phyloP scores from a whole-genome alignment of 2,113 vertebrate genomes.

The Numida meleagris region DNA sequence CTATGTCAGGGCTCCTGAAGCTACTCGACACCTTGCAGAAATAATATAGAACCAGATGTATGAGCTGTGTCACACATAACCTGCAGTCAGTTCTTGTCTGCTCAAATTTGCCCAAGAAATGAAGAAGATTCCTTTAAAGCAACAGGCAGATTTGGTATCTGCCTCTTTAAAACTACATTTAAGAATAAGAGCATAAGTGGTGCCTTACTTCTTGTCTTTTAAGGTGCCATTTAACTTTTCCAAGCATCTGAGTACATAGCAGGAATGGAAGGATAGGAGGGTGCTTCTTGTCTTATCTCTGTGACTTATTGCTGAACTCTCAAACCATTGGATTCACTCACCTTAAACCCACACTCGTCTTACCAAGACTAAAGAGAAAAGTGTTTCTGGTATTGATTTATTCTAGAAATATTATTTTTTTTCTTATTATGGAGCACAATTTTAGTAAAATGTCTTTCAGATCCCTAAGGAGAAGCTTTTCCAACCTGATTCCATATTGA shows the following conservation, averaged over 20 bases:
- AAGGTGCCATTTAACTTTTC: slow-evolving; percentile 15
- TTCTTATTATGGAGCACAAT: slow-evolving; percentile 45
- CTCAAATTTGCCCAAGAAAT: background rate
- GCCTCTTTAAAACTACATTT: background rate
- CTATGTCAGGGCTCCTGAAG: background rate
- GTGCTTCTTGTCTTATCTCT: slow-evolving; percentile 22
- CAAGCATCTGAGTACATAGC: slow-evolving; percentile 3
- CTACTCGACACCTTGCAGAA: background rate
- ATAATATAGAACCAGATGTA: background rate
- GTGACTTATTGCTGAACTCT: slow-evolving; percentile 38
- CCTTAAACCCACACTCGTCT: slow-evolving; percentile 40
- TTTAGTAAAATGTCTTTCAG: slow-evolving; percentile 49
- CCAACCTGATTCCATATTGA: slow-evolving; percentile 31
- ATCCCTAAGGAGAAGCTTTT: slow-evolving; percentile 36
- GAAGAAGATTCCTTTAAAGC: background rate
- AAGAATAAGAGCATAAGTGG: background rate
- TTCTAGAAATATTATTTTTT: slow-evolving; percentile 43
- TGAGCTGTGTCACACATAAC: background rate
- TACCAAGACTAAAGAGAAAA: slow-evolving; percentile 38
- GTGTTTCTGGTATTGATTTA: slow-evolving; percentile 56
- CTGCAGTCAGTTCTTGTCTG: background rate
- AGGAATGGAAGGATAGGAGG: background rate
- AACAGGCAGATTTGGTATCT: background rate
- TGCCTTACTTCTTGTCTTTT: background rate
- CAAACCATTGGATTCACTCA: background rate